Conservation (phyloP, 1,140 invertebrate genomes). For the Eufriesea mexicana region DNA sequence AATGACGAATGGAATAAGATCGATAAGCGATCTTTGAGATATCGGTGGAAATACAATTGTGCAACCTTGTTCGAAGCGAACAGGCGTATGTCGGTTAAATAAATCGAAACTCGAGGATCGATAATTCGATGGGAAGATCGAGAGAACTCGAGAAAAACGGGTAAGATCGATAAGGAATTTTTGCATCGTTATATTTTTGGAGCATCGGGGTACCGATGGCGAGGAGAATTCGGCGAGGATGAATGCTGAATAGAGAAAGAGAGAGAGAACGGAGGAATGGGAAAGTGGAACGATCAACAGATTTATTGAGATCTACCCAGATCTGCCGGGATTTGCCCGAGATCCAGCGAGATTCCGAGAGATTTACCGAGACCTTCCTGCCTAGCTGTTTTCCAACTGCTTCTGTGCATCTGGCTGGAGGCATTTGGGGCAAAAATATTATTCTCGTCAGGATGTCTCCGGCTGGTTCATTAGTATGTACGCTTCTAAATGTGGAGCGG, state of each 20-base stretch:
- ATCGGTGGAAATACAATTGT: too few relatives aligned
- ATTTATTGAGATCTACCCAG: background rate
- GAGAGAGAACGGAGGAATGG: background rate
- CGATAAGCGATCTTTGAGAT: too few relatives aligned
- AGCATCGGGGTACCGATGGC: too few relatives aligned
- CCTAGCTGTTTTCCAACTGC: slow-evolving; percentile 31
- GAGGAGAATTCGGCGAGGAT: too few relatives aligned
- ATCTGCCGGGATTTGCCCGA: background rate
- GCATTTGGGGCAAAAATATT: background rate
- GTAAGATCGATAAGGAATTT: too few relatives aligned
- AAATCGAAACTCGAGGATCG: too few relatives aligned
- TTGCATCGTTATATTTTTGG: too few relatives aligned
- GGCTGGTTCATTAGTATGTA: background rate
- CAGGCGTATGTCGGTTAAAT: too few relatives aligned
- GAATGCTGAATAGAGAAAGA: background rate
- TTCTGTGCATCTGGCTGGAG: background rate
- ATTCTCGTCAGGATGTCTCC: background rate
- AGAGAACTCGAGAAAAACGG: too few relatives aligned
- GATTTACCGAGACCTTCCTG: slow-evolving; percentile 20
- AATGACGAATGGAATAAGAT: too few relatives aligned
- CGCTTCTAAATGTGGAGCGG: background rate
- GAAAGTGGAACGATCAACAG: background rate
- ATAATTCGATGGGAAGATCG: too few relatives aligned
- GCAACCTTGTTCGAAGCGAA: too few relatives aligned
- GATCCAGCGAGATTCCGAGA: background rate